Percentiles rank a stretch among this genome's conserved stretches.
These are phyloP conservation scores for Thalpophila matura DNA, from an alignment of 2,888 invertebrate species.

Conservation along the genomic window DNA sequence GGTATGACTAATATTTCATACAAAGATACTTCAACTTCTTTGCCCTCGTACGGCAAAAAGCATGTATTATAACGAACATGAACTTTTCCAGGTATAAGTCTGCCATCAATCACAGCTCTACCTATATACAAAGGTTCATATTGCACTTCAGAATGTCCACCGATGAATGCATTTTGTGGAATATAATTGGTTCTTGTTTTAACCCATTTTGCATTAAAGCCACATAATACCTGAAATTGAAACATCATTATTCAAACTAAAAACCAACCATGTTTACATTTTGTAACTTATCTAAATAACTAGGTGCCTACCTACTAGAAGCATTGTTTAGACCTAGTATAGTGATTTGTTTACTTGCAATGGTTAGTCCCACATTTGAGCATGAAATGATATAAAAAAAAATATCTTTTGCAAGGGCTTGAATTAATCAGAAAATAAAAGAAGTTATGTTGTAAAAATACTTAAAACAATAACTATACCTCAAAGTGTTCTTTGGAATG, in stretches of 20 bases:
- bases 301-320: too few species aligned
- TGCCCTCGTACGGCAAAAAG: constrained; percentile 91
- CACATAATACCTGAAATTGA: constrained; percentile 75
- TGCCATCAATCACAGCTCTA: constrained; percentile 93
- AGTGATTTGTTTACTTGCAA: too few species aligned
- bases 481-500: constrained; percentile 93
- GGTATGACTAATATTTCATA: constrained; percentile 71
- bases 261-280: too few species aligned
- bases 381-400: too few species aligned
- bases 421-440: too few species aligned
- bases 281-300: too few species aligned
- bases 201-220: constrained; percentile 85
- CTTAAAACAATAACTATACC: constrained; percentile 72
- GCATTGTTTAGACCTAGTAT: too few species aligned
- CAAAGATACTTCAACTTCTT: constrained; percentile 55
- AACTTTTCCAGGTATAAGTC: constrained; percentile 94
- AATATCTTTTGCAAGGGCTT: too few species aligned
- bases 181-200: constrained; percentile 89
- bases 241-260: background rate
- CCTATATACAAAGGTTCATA: constrained; percentile 91
- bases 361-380: too few species aligned
- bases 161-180: constrained; percentile 92
- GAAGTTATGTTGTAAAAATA: background rate
- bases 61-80: constrained; percentile 92
- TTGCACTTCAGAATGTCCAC: constrained; percentile 88